These are phyloP conservation scores for Eretmocerus hayati DNA, from an alignment of 2,888 invertebrate genomes.

Conservation along the genomic window DNA sequence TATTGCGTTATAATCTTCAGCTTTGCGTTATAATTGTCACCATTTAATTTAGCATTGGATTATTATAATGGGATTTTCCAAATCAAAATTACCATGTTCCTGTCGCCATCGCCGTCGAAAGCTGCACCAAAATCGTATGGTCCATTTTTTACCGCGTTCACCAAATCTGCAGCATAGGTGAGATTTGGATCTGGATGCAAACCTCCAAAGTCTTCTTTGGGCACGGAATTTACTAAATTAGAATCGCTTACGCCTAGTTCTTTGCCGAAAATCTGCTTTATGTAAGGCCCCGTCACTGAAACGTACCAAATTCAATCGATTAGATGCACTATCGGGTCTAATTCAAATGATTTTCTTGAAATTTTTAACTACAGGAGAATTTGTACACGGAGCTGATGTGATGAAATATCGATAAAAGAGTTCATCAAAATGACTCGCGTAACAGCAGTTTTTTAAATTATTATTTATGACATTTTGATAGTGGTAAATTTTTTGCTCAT, in stretches of 20 bases:
- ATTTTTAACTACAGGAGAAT: too few relatives aligned
- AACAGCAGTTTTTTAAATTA: too few relatives aligned
- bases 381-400: too few relatives aligned
- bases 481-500: too few relatives aligned
- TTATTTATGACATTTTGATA: too few relatives aligned
- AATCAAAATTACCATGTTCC: constrained; percentile 39
- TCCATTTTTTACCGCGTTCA: constrained; percentile 56
- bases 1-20: constrained; percentile 1
- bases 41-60: too few relatives aligned
- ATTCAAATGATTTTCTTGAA: too few relatives aligned
- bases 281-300: constrained; percentile 94
- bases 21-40: not conserved
- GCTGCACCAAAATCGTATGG: constrained; percentile 82
- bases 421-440: too few relatives aligned
- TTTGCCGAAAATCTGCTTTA: constrained; percentile 76
- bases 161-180: constrained; percentile 73
- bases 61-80: too few relatives aligned
- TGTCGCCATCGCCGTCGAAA: constrained; percentile 93
- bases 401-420: too few relatives aligned
- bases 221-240: constrained; percentile 69
- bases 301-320: constrained; percentile 15
- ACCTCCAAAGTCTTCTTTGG: constrained; percentile 93
- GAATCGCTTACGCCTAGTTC: constrained; percentile 71
- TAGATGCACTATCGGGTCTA: too few relatives aligned
- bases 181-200: constrained; percentile 96